Conservation (phyloP, 2,797 vertebrate genomes). For the Eulemur albifrons region DNA sequence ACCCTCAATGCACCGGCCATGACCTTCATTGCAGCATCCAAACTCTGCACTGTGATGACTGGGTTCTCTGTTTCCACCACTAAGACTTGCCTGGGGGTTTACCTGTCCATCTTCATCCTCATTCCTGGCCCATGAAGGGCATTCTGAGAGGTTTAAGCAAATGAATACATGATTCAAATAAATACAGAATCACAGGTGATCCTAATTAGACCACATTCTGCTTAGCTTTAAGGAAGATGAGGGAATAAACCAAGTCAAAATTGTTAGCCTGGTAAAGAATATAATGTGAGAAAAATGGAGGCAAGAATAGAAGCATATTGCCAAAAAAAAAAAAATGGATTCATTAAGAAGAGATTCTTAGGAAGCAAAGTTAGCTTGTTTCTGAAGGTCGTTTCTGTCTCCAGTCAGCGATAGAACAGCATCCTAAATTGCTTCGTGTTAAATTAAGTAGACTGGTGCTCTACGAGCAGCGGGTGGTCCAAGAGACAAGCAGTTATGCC, state of each 20-base stretch:
- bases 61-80: not conserved
- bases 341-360: not conserved
- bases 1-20: rapidly evolving
- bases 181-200: not conserved
- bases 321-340: not conserved
- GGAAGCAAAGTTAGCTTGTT: not conserved
- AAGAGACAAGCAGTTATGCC: not conserved
- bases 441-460: not conserved
- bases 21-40: not conserved
- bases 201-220: not conserved
- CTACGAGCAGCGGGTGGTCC: not conserved
- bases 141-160: not conserved
- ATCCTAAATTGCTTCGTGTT: not conserved
- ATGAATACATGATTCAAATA: not conserved
- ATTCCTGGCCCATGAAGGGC: not conserved
- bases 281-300: not conserved
- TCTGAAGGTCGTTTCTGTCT: not conserved
- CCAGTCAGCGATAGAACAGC: not conserved
- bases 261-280: not conserved
- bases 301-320: not conserved
- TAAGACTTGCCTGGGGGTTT: no score
- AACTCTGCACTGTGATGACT: no score
- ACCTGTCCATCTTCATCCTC: not conserved
- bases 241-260: not conserved
- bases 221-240: not conserved